Base-by-base conservation (phyloP, 2,113 vertebrate species). In the Okapia johnstoni region DNA sequence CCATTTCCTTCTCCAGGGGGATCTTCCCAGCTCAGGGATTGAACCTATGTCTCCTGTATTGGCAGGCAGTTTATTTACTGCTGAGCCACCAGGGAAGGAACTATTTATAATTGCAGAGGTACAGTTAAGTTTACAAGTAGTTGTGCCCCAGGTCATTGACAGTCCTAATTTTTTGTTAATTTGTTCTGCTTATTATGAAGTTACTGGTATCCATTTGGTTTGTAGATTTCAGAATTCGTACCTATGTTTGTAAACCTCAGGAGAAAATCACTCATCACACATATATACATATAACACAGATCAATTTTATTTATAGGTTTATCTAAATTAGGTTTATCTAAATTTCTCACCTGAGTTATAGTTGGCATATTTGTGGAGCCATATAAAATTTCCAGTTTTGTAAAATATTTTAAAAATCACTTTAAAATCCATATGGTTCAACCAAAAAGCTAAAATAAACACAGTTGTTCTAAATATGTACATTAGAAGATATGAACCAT, bases 171-270 rank as follows among this genome's bases (percentile, higher is more conserved):
- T 92, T 36, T 26, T 40, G 40, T n/a, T 54, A 21, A 17, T 50
- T 85, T 66, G 4, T 2, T 88, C 83, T 28, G 4, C 52, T 86
- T 52, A 63, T 88, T 43, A 55, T 92, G 54, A 76, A 88, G 16
- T 88, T 88, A 83, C 46, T 76, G 19, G 16, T 61, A 96, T 88
- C 30, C 1, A 46, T 84, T 61, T 93, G n/a, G 54, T 81, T 70
- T 81, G 12, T 70, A 48, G 73, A 83, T 91, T 76, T 96, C 13
- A 36, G 30, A 91, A 91, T 76, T 91, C 17, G 7, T 30, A 83
- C 11, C 28, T 33, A 10, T 40, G 33, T 83, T 48, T 60, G 23
- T 60, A 91, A 87, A 83, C 17, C 3, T 94, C 43, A n/a, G n/a
- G 30, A 88, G 85, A 83, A 54, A 70, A 70, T 40, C 43, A 80